These are phyloP conservation scores for Zoanthus sociatus DNA, from an alignment of 92 coral and sea anemone species.

Conservation along the genomic window DNA sequence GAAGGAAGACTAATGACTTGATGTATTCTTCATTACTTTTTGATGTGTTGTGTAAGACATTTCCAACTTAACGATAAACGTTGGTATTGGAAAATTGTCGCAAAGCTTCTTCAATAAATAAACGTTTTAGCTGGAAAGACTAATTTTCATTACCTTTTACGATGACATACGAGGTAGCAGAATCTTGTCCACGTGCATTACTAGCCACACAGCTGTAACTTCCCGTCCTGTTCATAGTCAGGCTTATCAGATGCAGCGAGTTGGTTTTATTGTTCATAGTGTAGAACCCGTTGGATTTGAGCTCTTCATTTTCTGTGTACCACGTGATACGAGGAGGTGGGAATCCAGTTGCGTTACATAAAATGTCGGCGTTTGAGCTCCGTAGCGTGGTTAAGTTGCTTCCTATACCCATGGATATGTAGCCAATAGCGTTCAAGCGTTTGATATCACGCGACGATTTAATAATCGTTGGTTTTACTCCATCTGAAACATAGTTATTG, in stretches of 20 bases:
- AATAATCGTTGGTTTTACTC: conserved; percentile 23
- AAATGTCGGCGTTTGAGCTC: conserved; percentile 50
- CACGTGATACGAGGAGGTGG: conserved; percentile 79
- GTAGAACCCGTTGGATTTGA: conserved; percentile 54
- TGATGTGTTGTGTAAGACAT: too few relatives aligned
- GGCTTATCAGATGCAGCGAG: conserved; percentile 68
- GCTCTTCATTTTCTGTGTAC: conserved; percentile 44
- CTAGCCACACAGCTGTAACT: conserved; percentile 81
- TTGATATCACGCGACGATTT: conserved; percentile 28
- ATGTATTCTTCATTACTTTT: too few relatives aligned
- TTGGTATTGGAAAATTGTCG: too few relatives aligned
- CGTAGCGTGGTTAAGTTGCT: conserved; percentile 32
- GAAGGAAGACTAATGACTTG: too few relatives aligned
- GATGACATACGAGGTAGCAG: conserved; percentile 72
- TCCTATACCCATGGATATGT: conserved; percentile 19
- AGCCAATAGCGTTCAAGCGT: conserved; percentile 5
- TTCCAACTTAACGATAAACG: too few relatives aligned
- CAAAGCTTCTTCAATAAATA: too few relatives aligned
- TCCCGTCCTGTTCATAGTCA: conserved; percentile 79
- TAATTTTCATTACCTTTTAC: conserved; percentile 69
- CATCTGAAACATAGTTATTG: neutral
- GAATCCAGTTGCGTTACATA: conserved; percentile 86
- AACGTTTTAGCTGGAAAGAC: too few relatives aligned
- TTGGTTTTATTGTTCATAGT: conserved; percentile 62
- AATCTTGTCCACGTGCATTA: conserved; percentile 77